Evolutionary conservation across 2,113 vertebrate species (phyloP), one percentile per base, ranked within the genome.

Genomic region (Piprites chloris): DNA sequence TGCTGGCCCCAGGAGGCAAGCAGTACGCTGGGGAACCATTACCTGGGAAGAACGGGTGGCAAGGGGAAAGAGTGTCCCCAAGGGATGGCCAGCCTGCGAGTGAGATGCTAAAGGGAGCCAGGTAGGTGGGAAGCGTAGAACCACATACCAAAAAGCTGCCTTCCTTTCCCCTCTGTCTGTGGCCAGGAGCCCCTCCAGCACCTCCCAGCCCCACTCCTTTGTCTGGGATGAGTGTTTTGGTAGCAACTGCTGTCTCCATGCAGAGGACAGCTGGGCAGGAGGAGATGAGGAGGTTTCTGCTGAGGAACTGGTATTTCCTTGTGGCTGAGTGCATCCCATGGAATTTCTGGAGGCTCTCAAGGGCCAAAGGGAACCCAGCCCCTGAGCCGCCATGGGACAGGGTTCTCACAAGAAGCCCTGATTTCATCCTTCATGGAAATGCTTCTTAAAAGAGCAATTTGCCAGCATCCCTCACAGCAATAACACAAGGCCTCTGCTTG

Each of bases 381-480:
- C 35, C 66, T 15, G 18, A 59, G 47, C 21, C 21, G 24, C 47
- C 24, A 41, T 55, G 68, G 85, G 79, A 61, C 83, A 92, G 55
- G 74, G 79, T 23, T 95, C 90, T 86, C 1, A 0, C 47, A 59
- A 83, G 61, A 94, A 44, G 37, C 52, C 46, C 80, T 65, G 86
- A 90, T 94, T 96, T 93, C 65, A 95, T 95, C 68, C 86, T 82
- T 95, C 92, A 78, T 90, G 88, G 69, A 85, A 83, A 94, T 86
- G 76, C 83, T 95, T 90, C 95, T 90, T 94, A 83, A 96, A 93
- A 94, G 95, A 86, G 83, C 92, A 95, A 94, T 95, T 94, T 96
- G 96, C 92, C 93, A 92, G 88, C 88, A 75, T 92, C 68, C 77
- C 90, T 97, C 80, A 78, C 56, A 93, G 93, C 96, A 96, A 92